Base-by-base conservation (phyloP, 2,888 invertebrate species). In the Taenaris catops region DNA sequence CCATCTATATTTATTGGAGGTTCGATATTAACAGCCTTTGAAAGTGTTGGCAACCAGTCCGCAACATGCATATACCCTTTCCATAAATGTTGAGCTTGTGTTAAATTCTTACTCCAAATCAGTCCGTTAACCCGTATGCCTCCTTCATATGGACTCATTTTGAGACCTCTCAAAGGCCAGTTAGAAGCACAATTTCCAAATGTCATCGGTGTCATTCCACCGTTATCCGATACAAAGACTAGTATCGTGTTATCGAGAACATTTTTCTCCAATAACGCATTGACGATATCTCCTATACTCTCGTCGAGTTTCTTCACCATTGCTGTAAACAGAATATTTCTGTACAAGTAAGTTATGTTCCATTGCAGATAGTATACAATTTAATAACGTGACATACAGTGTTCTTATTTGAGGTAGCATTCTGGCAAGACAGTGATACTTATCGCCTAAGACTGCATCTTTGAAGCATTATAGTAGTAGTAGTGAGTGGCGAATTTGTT, bases 211-310 rank as follows among this genome's bases (percentile, higher is more conserved):
- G 94, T 92, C 27, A 94, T 94, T 0, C 92, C 95, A 0, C 96
- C 96, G 63, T 97, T 97, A 64, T 97, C 98, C 5, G 96, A 93
- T 49, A 93, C 90, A 63, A 97, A 98, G 1, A 96, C 71, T 32
- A 98, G 88, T 25, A 98, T 90, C 0, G 96, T 93, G 62, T 97
- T 93, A 23, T 94, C 83, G 45, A 97, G 78, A 74, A 96, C 92
- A 1, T 88, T 86, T 38, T 89, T 90, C 0, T 88, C 65, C 31
- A 89, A 79, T 33, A 98, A 74, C 2, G 93, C 91, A 27, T 88
- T 63, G 0, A 96, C 87, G 6, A 97, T 89, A 18, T 90, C 88
- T 0, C 96, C 96, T 0, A 98, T 90, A 19, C 96, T 94, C 38
- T 93, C 91, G 63, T 98, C 98, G 53, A 98, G 75, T 50, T 92